phyloP scores from a whole-genome alignment of 2,888 invertebrate genomes.

The Tortricodes alternella region DNA sequence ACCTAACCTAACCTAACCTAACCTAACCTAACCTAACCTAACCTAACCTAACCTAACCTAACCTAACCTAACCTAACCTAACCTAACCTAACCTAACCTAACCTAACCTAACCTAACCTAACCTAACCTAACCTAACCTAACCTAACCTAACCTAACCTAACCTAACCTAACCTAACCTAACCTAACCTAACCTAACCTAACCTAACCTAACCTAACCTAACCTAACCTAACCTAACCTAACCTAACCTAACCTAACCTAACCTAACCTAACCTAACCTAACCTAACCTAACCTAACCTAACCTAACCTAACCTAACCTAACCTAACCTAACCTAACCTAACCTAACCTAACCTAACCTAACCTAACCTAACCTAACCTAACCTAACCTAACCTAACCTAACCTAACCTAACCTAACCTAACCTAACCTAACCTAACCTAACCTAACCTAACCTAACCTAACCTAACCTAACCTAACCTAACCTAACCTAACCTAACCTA shows the following conservation, averaged over 20 bases:
- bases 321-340: no score
- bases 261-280: no score
- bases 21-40: conserved; percentile 3
- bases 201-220: no score
- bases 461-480: conserved; percentile 31
- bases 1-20: background rate
- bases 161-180: conserved; percentile 15
- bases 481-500: conserved; percentile 30
- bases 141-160: conserved; percentile 18
- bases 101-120: conserved; percentile 34
- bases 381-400: no score
- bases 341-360: no score
- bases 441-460: conserved; percentile 29
- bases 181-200: conserved; percentile 12
- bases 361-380: no score
- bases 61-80: conserved; percentile 29
- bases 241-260: no score
- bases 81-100: conserved; percentile 33
- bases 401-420: conserved; percentile 9
- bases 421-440: background rate
- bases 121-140: conserved; percentile 23
- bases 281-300: no score
- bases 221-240: no score
- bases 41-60: background rate
- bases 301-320: no score